Base-by-base conservation (phyloP, 2,113 vertebrate genomes). In the Patagioenas fasciata region DNA sequence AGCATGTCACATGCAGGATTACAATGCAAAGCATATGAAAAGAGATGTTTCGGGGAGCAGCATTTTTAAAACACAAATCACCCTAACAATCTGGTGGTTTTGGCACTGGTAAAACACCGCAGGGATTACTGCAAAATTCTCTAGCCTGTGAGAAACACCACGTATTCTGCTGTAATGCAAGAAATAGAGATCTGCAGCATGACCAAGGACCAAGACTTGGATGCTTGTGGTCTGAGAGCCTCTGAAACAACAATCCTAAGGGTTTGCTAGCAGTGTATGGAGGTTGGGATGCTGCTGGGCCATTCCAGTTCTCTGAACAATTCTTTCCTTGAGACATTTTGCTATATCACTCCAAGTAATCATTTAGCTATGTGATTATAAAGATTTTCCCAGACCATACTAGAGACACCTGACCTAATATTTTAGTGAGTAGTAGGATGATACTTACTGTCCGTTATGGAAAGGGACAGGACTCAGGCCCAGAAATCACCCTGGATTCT, bases 1-100 rank as follows among this genome's bases (percentile, higher is more conserved):
- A 72, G 88, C 61, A 15, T 71, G 91, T 88, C 85, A 91, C 88
- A 83, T 10, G 48, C 67, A 54, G 74, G 70, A 91, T 94, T 70
- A 88, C 89, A 95, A 85, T 54, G 88, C 88, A 72, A 69, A 89
- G 72, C 77, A n/a, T 36, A 66, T 0, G 0, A 72, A 88, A 79
- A 81, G 85, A 84, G 77, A 74, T 54, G 73, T 92, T 94, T 94
- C 1, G 4, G 77, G 72, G 77, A 72, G 85, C 83, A 81, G 44
- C 28, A 80, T 50, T 36, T 48, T 89, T 94, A 75, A 75, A 95
- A 72, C 57, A 91, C 65, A 44, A 40, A 62, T 81, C 93, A 85
- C 69, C 65, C 4, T 1, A 50, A 53, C 19, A 70, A 34, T 38
- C 48, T 32, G 26, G 56, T 73, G 73, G 19, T 50, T 94, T 94